These are phyloP conservation scores for Mantis religiosa DNA, from an alignment of 2,888 invertebrate species.

Conservation along the genomic window DNA sequence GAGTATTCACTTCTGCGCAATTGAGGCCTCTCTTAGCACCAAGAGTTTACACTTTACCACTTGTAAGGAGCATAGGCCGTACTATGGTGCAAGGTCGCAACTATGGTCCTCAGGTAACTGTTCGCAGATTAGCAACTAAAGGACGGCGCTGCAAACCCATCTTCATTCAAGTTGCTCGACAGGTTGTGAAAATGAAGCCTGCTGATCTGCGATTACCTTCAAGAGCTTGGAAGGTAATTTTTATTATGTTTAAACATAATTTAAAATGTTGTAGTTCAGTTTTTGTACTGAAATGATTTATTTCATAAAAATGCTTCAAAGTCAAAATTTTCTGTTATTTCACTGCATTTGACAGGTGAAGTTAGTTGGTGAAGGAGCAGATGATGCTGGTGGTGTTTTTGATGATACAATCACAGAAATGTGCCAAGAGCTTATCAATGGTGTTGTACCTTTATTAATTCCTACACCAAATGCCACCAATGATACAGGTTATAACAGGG, in stretches of 20 bases:
- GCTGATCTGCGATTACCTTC: constrained; percentile 57
- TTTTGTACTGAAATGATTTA: neutral
- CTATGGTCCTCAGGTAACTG: constrained; percentile 62
- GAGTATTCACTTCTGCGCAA: constrained; percentile 42
- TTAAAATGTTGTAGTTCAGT: neutral
- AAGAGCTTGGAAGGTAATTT: constrained; percentile 57
- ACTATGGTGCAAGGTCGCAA: constrained; percentile 64
- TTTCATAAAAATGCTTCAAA: neutral
- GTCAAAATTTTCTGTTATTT: neutral
- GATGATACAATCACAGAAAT: constrained; percentile 66
- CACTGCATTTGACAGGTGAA: constrained; percentile 44
- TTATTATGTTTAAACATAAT: neutral
- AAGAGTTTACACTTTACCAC: constrained; percentile 57
- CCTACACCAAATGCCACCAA: constrained; percentile 59
- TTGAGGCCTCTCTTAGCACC: constrained; percentile 54
- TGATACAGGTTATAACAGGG: constrained; percentile 59
- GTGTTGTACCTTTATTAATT: constrained; percentile 54
- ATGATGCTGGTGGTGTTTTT: constrained; percentile 66
- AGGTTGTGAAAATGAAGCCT: constrained; percentile 56
- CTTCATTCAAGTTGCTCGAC: constrained; percentile 58
- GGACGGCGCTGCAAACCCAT: constrained; percentile 54
- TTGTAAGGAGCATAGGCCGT: constrained; percentile 59
- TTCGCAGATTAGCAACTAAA: constrained; percentile 55
- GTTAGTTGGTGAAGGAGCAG: constrained; percentile 62
- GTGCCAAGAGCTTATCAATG: constrained; percentile 59